Conservation (phyloP, 2,113 vertebrate genomes). For the Eonycteris spelaea region DNA sequence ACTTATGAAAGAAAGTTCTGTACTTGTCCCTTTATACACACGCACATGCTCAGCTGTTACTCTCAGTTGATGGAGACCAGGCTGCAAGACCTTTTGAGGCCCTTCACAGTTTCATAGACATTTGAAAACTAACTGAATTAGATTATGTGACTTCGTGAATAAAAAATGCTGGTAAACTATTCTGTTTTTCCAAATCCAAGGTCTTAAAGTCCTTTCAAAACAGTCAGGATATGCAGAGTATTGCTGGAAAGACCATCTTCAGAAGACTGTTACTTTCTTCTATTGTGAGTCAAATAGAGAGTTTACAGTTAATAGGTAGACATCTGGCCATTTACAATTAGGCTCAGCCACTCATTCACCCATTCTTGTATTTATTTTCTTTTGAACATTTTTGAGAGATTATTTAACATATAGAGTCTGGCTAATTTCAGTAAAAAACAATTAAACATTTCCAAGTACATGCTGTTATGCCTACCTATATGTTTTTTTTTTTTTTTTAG, state of each 20-base stretch:
- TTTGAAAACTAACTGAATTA: conserved; percentile 48
- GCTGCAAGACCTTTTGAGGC: conserved; percentile 23
- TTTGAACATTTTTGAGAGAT: not conserved
- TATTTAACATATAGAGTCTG: not conserved
- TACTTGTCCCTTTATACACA: not conserved
- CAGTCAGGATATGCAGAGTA: not conserved
- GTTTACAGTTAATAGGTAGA: not conserved
- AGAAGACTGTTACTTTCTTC: not conserved
- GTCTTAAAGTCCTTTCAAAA: conserved; percentile 42
- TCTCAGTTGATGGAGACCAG: not conserved
- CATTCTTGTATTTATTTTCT: conserved; percentile 17
- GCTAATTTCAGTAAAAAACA: not conserved
- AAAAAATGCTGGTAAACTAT: conserved; percentile 47
- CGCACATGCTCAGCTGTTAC: conserved; percentile 6
- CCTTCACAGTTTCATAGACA: conserved; percentile 41
- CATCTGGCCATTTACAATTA: not conserved
- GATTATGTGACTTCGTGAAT: not conserved
- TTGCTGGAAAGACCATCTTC: not conserved
- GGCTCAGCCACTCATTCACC: not conserved
- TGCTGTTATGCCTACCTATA: not conserved
- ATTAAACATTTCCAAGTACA: not conserved
- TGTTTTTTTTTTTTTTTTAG: not conserved
- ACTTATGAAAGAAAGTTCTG: conserved; percentile 61
- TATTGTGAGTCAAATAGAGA: not conserved
- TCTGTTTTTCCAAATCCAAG: conserved; percentile 30